These are phyloP conservation scores for Dioctria rufipes DNA, from an alignment of 2,888 invertebrate species.

Conservation along the genomic window DNA sequence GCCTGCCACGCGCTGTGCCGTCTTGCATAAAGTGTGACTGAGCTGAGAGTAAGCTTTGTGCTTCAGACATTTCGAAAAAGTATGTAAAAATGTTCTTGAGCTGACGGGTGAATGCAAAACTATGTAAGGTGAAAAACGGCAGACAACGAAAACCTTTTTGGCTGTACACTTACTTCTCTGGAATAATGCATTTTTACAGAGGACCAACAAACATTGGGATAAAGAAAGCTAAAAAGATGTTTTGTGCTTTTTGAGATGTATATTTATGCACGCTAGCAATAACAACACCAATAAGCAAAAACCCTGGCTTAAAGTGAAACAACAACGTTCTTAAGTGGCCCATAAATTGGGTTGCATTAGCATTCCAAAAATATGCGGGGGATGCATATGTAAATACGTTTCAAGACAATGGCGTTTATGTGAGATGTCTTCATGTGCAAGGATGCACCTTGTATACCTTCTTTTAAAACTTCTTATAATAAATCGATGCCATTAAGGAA, in stretches of 20 bases:
- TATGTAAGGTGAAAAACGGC: constrained; percentile 30
- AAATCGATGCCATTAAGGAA: too few species aligned
- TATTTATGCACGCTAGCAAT: constrained; percentile 23
- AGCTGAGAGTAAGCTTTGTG: constrained; percentile 22
- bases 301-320: constrained; percentile 53
- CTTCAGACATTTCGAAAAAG: not conserved
- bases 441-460: too few species aligned
- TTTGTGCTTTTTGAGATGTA: constrained; percentile 25
- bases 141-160: constrained; percentile 42
- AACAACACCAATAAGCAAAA: constrained; percentile 3
- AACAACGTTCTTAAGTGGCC: constrained; percentile 61
- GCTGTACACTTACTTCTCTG: constrained; percentile 12
- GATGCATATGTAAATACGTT: constrained; percentile 49
- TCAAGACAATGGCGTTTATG: constrained; percentile 24
- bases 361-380: constrained; percentile 60
- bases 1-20: too few species aligned
- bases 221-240: constrained; percentile 32
- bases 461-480: too few species aligned
- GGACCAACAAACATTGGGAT: not conserved
- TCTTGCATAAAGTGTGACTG: not conserved
- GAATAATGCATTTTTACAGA: constrained; percentile 41
- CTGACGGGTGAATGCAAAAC: constrained; percentile 34
- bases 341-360: constrained; percentile 63
- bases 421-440: constrained; percentile 27
- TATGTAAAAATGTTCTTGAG: constrained; percentile 14